phyloP scores from a whole-genome alignment of 2,113 vertebrate species.

The Sander vitreus region DNA sequence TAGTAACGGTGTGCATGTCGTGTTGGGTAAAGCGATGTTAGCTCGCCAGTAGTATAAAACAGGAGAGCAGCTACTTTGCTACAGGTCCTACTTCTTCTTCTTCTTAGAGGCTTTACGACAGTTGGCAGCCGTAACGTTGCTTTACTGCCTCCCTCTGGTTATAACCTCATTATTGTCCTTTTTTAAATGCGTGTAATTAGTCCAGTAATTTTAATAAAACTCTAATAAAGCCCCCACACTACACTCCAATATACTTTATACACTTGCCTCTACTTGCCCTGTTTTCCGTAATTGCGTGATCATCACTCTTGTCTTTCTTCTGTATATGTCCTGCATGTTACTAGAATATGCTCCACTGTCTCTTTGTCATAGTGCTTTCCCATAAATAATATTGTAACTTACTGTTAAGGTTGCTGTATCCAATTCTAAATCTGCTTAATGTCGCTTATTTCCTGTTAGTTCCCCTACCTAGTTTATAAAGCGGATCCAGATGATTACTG shows the following conservation, averaged over 20 bases:
- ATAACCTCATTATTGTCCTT: background rate
- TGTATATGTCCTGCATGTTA: background rate
- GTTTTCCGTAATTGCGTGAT: too few relatives aligned
- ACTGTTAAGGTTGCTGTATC: background rate
- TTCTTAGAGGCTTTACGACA: background rate
- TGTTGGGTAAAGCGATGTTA: conserved; percentile 12
- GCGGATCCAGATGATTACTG: background rate
- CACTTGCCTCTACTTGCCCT: too few relatives aligned
- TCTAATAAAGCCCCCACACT: background rate
- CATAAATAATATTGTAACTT: too few relatives aligned
- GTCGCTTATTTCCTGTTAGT: background rate
- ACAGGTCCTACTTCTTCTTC: conserved; percentile 39
- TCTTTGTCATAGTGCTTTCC: background rate
- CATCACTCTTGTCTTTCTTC: too few relatives aligned
- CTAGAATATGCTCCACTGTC: background rate
- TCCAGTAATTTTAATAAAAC: background rate
- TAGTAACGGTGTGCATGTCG: conserved; percentile 38
- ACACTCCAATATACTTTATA: background rate
- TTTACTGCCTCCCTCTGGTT: conserved; percentile 11
- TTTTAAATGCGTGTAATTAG: background rate
- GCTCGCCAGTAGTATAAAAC: background rate
- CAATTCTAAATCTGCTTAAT: background rate
- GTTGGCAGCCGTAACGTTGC: background rate
- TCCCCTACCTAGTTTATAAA: background rate
- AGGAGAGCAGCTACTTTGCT: conserved; percentile 19